Base-by-base conservation (phyloP, 2,113 vertebrate genomes). In the Malurus cyaneus region DNA sequence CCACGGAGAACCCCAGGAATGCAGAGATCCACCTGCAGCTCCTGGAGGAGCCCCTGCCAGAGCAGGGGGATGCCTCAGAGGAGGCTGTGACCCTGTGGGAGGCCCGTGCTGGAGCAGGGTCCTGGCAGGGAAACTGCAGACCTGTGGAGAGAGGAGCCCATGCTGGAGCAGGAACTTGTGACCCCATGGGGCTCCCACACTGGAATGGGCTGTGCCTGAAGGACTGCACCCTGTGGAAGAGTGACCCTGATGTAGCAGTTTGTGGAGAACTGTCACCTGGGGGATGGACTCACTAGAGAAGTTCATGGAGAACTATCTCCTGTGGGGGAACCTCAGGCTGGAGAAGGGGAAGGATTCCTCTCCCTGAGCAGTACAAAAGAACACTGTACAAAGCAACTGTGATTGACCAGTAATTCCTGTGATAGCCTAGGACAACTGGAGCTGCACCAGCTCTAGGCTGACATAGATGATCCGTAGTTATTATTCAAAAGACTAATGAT, bases 281-380 rank as follows among this genome's bases (percentile, higher is more conserved):
- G 34, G 52, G 44, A 76, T 17, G 31, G 61, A 60, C 32, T 26
- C 36, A 44, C 0, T 32, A 32, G 14, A 25, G 20, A 34, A 76
- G 25, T 20, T 59, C 6, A 42, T 3, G 0, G 3, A 44, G 25
- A 59, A 3, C 14, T 18, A 1, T 32, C 2, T 69, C 32, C 14
- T 1, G 18, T 14, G 5, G 18, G 54, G 39, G 11, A 21, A 52
- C 9, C 9, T 17, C 62, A 77, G 0, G 2, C 32, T 44, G 17
- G 14, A 77, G 6, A 6, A 52, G 5, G 32, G 53, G 32, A 86
- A 77, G 62, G 39, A 36, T 11, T 44, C 46, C 11, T 59, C 19
- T 60, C 36, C 31, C 36, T 18, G 14, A 67, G 26, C 7, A 26
- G 46, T 54, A 59, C 8, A 39, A 84, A 65, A 39, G 39, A 39